A percentile compares a stretch with the other conserved stretches of the same genome.
phyloP scores from a whole-genome alignment of 2,797 vertebrate genomes.

The Ctenosaura bakeri region DNA sequence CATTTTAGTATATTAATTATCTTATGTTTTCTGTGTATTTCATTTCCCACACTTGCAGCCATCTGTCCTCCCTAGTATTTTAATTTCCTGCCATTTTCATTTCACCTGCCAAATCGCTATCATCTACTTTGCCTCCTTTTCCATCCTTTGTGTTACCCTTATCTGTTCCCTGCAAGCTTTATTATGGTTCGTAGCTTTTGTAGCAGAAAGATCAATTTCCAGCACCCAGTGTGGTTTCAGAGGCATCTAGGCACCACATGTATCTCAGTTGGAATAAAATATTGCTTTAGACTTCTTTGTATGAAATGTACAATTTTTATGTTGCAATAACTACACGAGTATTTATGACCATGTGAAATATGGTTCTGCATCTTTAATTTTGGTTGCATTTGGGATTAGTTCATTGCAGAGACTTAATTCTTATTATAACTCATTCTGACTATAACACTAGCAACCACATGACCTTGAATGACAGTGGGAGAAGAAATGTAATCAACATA shows the following conservation, averaged over 20 bases:
- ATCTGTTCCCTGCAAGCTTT: neutral
- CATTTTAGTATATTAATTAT: conserved; percentile 11
- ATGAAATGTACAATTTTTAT: neutral
- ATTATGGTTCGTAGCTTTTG: neutral
- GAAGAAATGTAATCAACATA: conserved; percentile 10
- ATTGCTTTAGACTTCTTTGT: neutral
- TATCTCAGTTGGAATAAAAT: neutral
- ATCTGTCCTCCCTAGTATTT: neutral
- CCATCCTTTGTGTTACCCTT: neutral
- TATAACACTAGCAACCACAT: neutral
- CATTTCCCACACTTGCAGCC: neutral
- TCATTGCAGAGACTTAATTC: neutral
- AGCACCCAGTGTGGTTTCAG: neutral
- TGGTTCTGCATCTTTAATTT: neutral
- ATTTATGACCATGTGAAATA: neutral
- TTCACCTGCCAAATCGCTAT: neutral
- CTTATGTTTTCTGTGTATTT: neutral
- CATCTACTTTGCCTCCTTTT: neutral
- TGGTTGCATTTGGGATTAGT: neutral
- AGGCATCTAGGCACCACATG: neutral
- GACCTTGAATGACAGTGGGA: neutral
- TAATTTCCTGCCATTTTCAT: conserved; percentile 27
- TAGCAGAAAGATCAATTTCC: neutral
- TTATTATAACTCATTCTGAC: conserved; percentile 1
- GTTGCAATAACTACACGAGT: neutral